Conservation (phyloP, 2,113 vertebrate genomes). For the Oncorhynchus mykiss region DNA sequence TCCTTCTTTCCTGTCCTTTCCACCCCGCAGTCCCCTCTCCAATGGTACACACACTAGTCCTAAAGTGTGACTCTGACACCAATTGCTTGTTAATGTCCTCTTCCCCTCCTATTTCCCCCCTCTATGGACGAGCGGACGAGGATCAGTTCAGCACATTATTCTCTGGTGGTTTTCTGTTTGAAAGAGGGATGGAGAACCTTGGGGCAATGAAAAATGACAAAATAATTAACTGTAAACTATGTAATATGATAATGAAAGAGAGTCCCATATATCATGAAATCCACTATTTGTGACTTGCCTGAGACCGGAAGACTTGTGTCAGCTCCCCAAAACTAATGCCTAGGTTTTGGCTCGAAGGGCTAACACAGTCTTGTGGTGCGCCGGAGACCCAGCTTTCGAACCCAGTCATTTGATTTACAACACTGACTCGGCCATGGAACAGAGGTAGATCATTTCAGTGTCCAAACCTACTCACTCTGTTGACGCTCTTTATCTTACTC, state of each 20-base stretch:
- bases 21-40: not conserved
- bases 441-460: too few species aligned
- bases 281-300: not conserved
- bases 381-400: too few species aligned
- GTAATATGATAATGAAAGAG: constrained; percentile 11
- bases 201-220: constrained; percentile 11
- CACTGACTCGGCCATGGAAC: too few species aligned
- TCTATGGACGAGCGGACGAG: constrained; percentile 35
- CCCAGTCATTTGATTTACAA: too few species aligned
- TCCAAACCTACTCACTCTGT: too few species aligned
- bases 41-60: constrained; percentile 36
- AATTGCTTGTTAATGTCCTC: constrained; percentile 35
- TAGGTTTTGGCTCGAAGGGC: too few species aligned
- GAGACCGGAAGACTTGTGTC: too few species aligned
- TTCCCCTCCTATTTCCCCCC: not conserved
- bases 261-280: constrained; percentile 12
- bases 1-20: constrained; percentile 37
- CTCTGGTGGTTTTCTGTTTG: constrained; percentile 25
- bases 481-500: too few species aligned
- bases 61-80: constrained; percentile 49
- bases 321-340: too few species aligned
- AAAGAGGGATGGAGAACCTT: constrained; percentile 20
- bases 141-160: constrained; percentile 40
- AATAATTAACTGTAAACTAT: constrained; percentile 6
- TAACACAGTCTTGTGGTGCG: too few species aligned